phyloP scores from a whole-genome alignment of 92 coral and sea anemone species.

The Porites lobata region DNA sequence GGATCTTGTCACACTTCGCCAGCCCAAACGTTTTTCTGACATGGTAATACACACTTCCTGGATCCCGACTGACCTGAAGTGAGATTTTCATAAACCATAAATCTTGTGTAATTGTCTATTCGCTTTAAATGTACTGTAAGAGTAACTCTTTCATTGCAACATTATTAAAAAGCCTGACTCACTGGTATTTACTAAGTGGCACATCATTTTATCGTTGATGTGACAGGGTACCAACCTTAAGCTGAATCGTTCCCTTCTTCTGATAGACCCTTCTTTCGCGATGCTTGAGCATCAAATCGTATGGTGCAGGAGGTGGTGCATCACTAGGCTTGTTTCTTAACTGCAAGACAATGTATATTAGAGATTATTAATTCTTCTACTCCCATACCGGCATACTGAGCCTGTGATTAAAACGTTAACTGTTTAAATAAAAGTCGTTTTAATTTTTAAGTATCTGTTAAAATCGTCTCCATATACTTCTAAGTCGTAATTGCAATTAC shows the following conservation, averaged over 20 bases:
- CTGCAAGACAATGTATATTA: not conserved
- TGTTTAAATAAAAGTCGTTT: not conserved
- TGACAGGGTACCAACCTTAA: too few relatives aligned
- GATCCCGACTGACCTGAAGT: constrained; percentile 29
- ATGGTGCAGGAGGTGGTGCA: not conserved
- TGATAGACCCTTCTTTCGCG: not conserved
- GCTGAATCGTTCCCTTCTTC: not conserved
- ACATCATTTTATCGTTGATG: too few relatives aligned
- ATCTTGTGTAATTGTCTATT: not conserved
- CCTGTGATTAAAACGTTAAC: constrained; percentile 2
- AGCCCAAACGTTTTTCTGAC: constrained; percentile 10
- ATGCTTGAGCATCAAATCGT: constrained; percentile 15
- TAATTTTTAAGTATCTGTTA: too few relatives aligned
- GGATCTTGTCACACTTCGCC: constrained; percentile 18
- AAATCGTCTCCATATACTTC: too few relatives aligned
- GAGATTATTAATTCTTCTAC: not conserved
- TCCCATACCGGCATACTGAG: not conserved
- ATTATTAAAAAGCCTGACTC: too few relatives aligned
- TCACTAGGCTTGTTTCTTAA: constrained; percentile 9
- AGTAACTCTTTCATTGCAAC: too few relatives aligned
- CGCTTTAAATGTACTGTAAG: too few relatives aligned
- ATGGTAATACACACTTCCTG: constrained; percentile 24
- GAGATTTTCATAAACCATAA: constrained; percentile 9
- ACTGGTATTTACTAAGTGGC: constrained; percentile 12
- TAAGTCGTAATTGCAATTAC: too few relatives aligned